Evolutionary conservation across 2,113 vertebrate genomes (phyloP), one percentile per base, ranked within the genome.

Genomic region (Eolophus roseicapilla): DNA sequence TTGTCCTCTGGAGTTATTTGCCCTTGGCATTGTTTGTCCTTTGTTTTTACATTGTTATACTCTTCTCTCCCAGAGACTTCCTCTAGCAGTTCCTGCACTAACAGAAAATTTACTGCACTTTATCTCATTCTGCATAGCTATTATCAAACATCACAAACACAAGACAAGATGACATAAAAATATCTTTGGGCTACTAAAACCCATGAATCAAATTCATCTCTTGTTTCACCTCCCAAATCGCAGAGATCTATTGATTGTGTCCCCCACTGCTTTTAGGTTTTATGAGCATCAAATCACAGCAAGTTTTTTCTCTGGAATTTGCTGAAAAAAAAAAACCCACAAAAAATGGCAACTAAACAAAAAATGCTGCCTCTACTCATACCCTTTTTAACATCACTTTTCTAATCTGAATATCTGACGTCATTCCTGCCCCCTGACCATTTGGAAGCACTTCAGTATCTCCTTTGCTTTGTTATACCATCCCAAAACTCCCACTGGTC

Each of bases 161-260:
- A 74, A 74, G 64, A 77, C 88, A 93, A 41, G 17, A 91, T 73
- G n/a, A 49, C 49, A 69, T 41, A 67, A 86, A 94, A 82, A 43
- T 78, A 88, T 82, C 44, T 76, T 47, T 90, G 29, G 39, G 46
- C 52, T 95, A 62, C 64, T 68, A 71, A 94, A 88, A 86, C 25
- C 37, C 53, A 86, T 17, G n/a, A 88, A 43, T 47, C 60, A 90
- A 92, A 86, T 88, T 86, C 10, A 95, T 59, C 55, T 88, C 31
- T 60, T 88, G 86, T 78, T 94, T 89, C 69, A 92, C 73, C 74
- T 96, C 94, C 88, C 85, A 88, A 83, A 92, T 81, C 1, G 0
- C 71, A 90, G 65, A 3, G 0, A 95, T 91, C 65, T 82, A 55
- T 88, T 96, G 95, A 95, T 90, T 95, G 86, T 59, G 28, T 64